Percentiles rank a stretch among this genome's conserved stretches.
Conservation (phyloP, 2,113 vertebrate genomes). For the Esox niger region DNA sequence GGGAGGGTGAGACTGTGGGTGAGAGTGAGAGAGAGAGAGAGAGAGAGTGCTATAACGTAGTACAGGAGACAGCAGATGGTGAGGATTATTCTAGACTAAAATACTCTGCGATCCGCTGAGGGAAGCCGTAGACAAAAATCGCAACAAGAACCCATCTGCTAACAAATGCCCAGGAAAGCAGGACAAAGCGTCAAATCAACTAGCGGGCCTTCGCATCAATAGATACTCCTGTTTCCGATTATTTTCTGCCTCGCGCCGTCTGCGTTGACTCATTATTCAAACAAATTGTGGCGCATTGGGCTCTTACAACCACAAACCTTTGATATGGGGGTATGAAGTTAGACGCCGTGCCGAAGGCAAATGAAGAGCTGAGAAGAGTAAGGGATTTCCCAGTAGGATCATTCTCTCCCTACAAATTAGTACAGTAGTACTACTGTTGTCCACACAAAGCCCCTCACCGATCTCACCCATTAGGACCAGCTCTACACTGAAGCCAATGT, state of each 20-base stretch:
- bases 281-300: background rate
- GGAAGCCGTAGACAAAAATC: slow-evolving; percentile 65
- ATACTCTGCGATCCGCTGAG: slow-evolving; percentile 72
- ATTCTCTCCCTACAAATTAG: slow-evolving; percentile 1
- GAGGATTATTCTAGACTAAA: slow-evolving; percentile 75
- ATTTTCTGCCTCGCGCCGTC: background rate
- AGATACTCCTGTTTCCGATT: background rate
- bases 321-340: background rate
- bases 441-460: background rate
- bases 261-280: slow-evolving; percentile 13
- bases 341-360: background rate
- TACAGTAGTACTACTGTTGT: background rate
- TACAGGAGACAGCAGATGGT: slow-evolving; percentile 74
- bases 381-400: background rate
- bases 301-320: background rate
- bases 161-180: slow-evolving; percentile 61
- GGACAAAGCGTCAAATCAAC: slow-evolving; percentile 15
- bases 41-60: slow-evolving; percentile 49
- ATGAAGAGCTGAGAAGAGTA: background rate
- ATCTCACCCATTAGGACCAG: background rate
- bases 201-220: background rate
- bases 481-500: background rate
- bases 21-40: slow-evolving; percentile 13
- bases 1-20: slow-evolving; percentile 2
- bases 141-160: slow-evolving; percentile 67